phyloP scores from a whole-genome alignment of 2,888 invertebrate genomes.

The Lycocerus yunnanus region DNA sequence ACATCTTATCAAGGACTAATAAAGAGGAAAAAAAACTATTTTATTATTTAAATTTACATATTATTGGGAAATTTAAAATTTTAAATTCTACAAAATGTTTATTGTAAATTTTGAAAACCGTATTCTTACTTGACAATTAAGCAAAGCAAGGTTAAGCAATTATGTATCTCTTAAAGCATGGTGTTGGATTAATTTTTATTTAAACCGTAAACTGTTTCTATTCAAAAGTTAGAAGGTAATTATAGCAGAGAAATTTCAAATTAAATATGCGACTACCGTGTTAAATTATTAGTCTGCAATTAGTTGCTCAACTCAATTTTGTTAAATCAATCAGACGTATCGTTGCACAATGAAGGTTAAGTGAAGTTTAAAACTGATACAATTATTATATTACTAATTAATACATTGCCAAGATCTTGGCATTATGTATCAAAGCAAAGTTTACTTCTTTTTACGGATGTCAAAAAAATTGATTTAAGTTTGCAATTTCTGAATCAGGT shows the following conservation, averaged over 20 bases:
- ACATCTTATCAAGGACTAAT: not conserved
- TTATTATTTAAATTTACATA: not conserved
- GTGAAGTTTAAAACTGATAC: not conserved
- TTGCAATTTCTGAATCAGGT: not conserved
- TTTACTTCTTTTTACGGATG: not conserved
- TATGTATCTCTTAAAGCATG: not conserved
- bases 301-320: not conserved
- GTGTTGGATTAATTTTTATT: not conserved
- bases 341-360: not conserved
- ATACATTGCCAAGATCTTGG: not conserved
- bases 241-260: not conserved
- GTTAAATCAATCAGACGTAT: not conserved
- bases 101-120: not conserved
- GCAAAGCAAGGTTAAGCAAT: not conserved
- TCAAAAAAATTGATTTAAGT: not conserved
- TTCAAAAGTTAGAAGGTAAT: not conserved
- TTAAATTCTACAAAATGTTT: not conserved
- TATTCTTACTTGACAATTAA: not conserved
- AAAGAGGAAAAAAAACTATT: not conserved
- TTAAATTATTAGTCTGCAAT: not conserved
- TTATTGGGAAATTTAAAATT: not conserved
- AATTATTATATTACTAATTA: not conserved
- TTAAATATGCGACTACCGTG: not conserved
- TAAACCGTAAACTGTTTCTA: not conserved
- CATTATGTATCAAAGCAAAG: not conserved